phyloP scores from a whole-genome alignment of 2,797 vertebrate species.

The Sebastiscus albofasciatus region DNA sequence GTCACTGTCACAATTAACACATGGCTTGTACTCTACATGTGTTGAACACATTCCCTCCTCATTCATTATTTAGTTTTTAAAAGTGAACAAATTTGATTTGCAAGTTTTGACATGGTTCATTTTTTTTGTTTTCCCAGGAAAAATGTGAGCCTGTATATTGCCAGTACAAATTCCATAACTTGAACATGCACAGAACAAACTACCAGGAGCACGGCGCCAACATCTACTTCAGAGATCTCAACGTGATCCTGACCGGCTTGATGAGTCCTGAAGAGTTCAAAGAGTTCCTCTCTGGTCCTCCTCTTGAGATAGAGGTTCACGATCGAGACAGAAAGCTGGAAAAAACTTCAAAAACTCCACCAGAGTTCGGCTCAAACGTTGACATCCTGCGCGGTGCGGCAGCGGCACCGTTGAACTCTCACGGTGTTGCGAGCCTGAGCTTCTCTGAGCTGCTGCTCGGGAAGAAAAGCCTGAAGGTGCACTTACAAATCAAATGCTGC shows the following conservation, averaged over 20 bases:
- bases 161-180: constrained; percentile 83
- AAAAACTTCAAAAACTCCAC: constrained; percentile 19
- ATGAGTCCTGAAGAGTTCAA: constrained; percentile 74
- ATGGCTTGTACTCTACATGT: not conserved
- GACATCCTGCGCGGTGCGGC: constrained; percentile 35
- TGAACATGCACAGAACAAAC: constrained; percentile 78
- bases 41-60: not conserved
- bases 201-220: constrained; percentile 73
- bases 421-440: constrained; percentile 81
- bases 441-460: constrained; percentile 83
- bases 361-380: constrained; percentile 70
- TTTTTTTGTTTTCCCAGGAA: constrained; percentile 64
- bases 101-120: not conserved
- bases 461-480: constrained; percentile 74
- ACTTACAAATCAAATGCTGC: constrained; percentile 78
- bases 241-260: constrained; percentile 85
- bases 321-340: constrained; percentile 84
- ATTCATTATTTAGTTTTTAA: not conserved
- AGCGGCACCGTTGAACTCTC: constrained; percentile 58
- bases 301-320: constrained; percentile 88
- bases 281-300: constrained; percentile 82
- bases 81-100: not conserved
- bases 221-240: constrained; percentile 85
- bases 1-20: not conserved
- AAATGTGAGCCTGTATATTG: constrained; percentile 87